Evolutionary conservation across 2,113 vertebrate species (phyloP).

Genomic region (Cricetomys ansorgei): DNA sequence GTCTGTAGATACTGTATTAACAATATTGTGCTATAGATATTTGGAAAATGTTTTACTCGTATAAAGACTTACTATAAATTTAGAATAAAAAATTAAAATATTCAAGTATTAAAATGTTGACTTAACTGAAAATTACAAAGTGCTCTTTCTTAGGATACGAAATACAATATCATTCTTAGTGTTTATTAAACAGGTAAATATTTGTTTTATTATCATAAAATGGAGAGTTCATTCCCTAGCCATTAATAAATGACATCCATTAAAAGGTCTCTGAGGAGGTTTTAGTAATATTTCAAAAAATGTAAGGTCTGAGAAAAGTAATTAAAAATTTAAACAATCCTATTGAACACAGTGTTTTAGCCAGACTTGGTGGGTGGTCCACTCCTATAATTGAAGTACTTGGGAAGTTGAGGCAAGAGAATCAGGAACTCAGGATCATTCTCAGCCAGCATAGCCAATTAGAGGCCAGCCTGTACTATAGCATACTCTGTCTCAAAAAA

Average conservation of each 20-base stretch:
- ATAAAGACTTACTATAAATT: neutral
- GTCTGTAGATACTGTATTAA: neutral
- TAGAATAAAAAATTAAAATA: neutral
- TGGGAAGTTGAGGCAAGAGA: neutral
- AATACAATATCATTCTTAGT: neutral
- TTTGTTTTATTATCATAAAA: neutral
- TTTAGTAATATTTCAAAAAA: neutral
- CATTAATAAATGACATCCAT: constrained; percentile 20
- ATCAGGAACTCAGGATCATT: neutral
- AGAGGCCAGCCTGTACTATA: neutral
- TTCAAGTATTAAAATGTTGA: constrained; percentile 29
- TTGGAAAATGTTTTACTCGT: constrained; percentile 15
- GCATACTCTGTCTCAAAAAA: neutral
- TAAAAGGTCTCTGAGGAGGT: neutral
- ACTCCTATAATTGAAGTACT: neutral
- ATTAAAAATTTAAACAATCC: constrained; percentile 46
- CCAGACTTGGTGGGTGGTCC: neutral
- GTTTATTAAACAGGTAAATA: neutral
- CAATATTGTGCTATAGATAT: neutral
- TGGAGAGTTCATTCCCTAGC: neutral
- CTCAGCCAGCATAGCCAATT: neutral
- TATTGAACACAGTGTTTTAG: neutral
- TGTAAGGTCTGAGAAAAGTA: neutral
- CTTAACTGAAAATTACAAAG: neutral
- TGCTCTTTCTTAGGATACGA: neutral